These are phyloP conservation scores for Helicoverpa zea DNA, from an alignment of 1,140 invertebrate genomes.

Conservation along the genomic window DNA sequence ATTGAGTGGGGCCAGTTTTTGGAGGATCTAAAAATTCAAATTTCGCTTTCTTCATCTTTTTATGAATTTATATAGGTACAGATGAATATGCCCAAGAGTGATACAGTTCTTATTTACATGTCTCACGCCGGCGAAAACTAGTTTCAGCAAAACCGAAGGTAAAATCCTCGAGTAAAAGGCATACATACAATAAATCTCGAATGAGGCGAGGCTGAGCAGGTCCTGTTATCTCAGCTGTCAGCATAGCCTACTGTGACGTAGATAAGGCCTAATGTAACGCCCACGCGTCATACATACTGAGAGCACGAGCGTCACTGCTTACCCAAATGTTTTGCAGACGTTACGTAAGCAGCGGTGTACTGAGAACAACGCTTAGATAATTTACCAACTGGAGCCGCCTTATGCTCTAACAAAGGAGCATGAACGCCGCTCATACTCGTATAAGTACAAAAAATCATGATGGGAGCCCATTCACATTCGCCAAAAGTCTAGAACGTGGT, in stretches of 20 bases:
- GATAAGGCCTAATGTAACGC: conserved; percentile 41
- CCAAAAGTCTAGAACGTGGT: too few relatives aligned
- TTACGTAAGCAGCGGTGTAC: conserved; percentile 27
- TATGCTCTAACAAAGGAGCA: too few relatives aligned
- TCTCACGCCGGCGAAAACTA: background rate
- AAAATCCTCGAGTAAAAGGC: background rate
- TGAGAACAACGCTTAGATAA: background rate
- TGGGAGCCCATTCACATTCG: too few relatives aligned
- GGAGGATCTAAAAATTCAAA: background rate
- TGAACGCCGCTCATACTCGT: too few relatives aligned
- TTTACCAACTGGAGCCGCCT: too few relatives aligned
- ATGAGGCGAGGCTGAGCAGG: conserved; percentile 1
- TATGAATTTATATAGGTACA: too few relatives aligned
- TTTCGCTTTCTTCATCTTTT: too few relatives aligned
- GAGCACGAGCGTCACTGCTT: conserved; percentile 24
- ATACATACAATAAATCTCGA: conserved; percentile 15
- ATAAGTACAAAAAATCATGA: too few relatives aligned
- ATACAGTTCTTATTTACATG: too few relatives aligned
- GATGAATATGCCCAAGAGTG: too few relatives aligned
- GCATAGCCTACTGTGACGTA: conserved; percentile 20
- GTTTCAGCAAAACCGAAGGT: background rate
- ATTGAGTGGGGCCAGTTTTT: background rate
- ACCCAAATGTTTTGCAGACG: conserved; percentile 41
- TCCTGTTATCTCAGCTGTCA: conserved; percentile 11
- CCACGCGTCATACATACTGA: background rate